Evolutionary conservation across 2,797 vertebrate genomes (phyloP).

Genomic region (Clamator glandarius): DNA sequence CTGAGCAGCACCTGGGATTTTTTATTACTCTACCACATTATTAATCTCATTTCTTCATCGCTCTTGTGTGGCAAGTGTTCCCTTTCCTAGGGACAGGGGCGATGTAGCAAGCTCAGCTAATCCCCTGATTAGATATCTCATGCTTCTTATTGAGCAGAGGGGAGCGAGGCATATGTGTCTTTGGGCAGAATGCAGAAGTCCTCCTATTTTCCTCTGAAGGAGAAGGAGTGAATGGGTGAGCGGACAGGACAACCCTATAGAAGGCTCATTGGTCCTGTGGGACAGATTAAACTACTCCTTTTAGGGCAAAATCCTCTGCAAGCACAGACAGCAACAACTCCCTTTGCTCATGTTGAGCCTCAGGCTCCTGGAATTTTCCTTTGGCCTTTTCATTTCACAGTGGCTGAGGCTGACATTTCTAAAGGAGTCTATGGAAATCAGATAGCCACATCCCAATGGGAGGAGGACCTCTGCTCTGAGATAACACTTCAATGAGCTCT

Average conservation of each 20-base stretch:
- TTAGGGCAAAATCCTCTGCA: neutral
- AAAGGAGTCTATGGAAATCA: neutral
- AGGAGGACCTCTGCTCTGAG: neutral
- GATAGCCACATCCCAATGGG: neutral
- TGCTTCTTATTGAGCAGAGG: neutral
- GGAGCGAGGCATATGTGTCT: neutral
- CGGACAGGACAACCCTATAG: neutral
- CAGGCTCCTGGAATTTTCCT: neutral
- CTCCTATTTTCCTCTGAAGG: neutral
- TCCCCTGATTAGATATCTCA: neutral
- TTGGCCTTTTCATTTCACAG: conserved; percentile 39
- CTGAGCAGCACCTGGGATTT: neutral
- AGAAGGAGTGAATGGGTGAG: neutral
- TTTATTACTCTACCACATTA: neutral
- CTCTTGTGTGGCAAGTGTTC: neutral
- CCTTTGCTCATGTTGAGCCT: neutral
- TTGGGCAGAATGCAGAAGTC: neutral
- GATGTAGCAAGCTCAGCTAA: neutral
- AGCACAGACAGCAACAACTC: neutral
- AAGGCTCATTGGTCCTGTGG: neutral
- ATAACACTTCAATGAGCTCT: neutral
- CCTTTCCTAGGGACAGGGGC: neutral
- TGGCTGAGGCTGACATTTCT: conserved; percentile 41
- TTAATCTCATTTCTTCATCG: neutral
- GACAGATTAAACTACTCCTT: neutral